Base-by-base conservation (phyloP, 2,888 invertebrate species). In the Meloe dianella region DNA sequence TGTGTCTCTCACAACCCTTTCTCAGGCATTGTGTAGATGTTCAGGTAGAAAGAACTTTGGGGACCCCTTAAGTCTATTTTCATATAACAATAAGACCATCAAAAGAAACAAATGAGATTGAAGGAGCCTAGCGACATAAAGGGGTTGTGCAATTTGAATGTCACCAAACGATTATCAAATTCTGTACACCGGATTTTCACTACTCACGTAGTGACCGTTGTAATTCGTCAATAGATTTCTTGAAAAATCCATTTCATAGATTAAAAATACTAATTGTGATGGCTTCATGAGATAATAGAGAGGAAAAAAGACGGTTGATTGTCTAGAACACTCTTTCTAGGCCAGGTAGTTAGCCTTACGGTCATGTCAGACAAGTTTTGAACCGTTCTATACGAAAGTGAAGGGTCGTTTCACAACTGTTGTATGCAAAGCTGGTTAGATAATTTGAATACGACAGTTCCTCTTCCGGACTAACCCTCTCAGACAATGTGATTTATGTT, bases 371-470 rank as follows among this genome's bases (percentile, higher is more conserved):
- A 59, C 59, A 59, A 59, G 35, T 24, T 38, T 38, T 59, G 20
- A 35, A 58, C 61, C 51, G 60, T 70, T 64, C 47, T 64, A 60
- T 64, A 69, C 30, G 69, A 68, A 70, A 70, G 69, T 68, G 66
- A 70, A 72, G 68, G 72, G 72, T 68, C 63, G 64, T 61, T 66
- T 41, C 67, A 70, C 70, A 69, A 69, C 69, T 71, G 71, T 71
- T 68, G 66, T 51, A 59, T 59, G 59, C 59, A 59, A 59, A 59
- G 59, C 62, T 58, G 62, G 24, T 29, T 57, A 63, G 63, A 64
- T 69, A 67, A 72, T 72, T 72, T 72, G 72, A 72, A 72, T 72
- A 71, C 69, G 70, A 62, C 72, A 62, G 69, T 71, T 71, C 71
- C 72, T 66, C 59, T 72, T 72, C 70, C 70, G 72, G 72, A 59